phyloP scores from a whole-genome alignment of 2,113 vertebrate species.

The Cavia porcellus region DNA sequence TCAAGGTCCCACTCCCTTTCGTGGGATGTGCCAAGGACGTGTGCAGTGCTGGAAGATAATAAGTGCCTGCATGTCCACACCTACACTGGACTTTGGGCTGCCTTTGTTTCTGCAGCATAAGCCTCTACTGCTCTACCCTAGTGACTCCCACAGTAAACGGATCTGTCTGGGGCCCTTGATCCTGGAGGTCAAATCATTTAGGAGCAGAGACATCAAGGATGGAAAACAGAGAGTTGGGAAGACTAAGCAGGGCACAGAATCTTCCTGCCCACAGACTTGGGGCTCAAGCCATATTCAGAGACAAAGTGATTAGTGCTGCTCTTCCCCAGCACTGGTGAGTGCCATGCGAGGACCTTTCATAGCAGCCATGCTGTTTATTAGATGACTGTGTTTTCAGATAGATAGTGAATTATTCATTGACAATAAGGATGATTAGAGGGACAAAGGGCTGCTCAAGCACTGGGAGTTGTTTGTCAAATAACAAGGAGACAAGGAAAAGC shows the following conservation, averaged over 20 bases:
- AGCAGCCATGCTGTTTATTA: not conserved
- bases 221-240: not conserved
- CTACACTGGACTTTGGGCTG: not conserved
- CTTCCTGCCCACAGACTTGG: not conserved
- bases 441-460: not conserved
- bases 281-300: not conserved
- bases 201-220: not conserved
- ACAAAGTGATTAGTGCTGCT: not conserved
- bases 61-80: not conserved
- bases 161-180: not conserved
- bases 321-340: rapidly evolving
- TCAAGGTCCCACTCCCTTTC: not conserved
- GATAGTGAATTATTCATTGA: not conserved
- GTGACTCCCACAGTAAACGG: not conserved
- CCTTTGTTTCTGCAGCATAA: not conserved
- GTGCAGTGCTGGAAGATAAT: not conserved
- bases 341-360: not conserved
- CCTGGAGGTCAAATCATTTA: not conserved
- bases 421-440: not conserved
- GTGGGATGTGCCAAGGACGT: not conserved
- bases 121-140: not conserved
- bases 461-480: not conserved
- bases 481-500: not conserved
- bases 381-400: not conserved
- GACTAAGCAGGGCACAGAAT: not conserved